Base-by-base conservation (phyloP, 2,113 vertebrate genomes). In the Herpailurus yagouaroundi region DNA sequence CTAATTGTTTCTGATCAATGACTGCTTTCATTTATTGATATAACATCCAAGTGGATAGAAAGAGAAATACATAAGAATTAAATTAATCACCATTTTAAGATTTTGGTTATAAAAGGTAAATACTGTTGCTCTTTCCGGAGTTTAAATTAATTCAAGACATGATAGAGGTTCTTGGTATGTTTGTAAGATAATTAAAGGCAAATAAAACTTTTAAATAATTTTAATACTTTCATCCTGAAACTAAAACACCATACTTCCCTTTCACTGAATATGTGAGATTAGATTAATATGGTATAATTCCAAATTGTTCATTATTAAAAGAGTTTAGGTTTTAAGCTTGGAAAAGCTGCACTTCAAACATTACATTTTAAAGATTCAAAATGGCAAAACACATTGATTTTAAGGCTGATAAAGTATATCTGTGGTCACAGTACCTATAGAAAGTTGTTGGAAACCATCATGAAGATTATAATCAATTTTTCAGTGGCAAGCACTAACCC, bases 171-270 rank as follows among this genome's bases (percentile, higher is more conserved):
- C 79, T 93, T 66, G 7, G 12, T 52, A 50, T 68, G 4, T 69
- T 60, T 89, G 64, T 93, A 66, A 63, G 57, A 80, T 85, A 95
- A 95, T 89, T 89, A 91, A 96, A 91, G n/a, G 4, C 88, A 96
- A 97, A 97, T 76, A 91, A 73, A 95, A 69, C n/a, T 57, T 89
- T 86, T 63, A 74, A 97, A 66, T 85, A 95, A 82, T 90, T 95
- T 77, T 15, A 93, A 79, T 81, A 64, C 12, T 79, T 96, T 82
- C 36, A 14, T 63, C 25, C 95, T 69, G 77, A 84, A 93, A 41
- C 38, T 73, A 63, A 33, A 96, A 23, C n/a, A 57, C n/a, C 15
- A 68, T 2, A 4, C 7, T 68, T 88, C 48, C 18, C 36, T 82
- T 83, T 96, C 14, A 50, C 48, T 57, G 31, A 91, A 27, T 69